Evolutionary conservation across 2,888 invertebrate genomes (phyloP).

Genomic region (Harpalus rubripes): DNA sequence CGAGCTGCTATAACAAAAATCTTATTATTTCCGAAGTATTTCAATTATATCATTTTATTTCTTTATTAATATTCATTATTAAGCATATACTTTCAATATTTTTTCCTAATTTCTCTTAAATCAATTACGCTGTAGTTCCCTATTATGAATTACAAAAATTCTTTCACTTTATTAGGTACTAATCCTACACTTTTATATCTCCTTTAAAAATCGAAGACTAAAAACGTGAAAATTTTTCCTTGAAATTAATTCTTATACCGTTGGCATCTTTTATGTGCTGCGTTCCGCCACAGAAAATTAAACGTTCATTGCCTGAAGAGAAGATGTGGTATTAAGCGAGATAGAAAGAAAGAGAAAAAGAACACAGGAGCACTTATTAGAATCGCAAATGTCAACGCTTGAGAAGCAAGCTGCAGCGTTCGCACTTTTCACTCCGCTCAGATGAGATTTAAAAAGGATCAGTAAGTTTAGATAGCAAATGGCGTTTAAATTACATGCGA

Average conservation of each 20-base stretch:
- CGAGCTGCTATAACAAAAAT: too few relatives aligned
- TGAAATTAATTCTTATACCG: slow-evolving; percentile 56
- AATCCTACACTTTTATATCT: slow-evolving; percentile 26
- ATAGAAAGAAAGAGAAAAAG: slow-evolving; percentile 11
- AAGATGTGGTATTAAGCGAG: slow-evolving; percentile 25
- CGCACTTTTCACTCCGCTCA: slow-evolving; percentile 35
- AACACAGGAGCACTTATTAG: slow-evolving; percentile 53
- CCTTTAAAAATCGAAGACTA: slow-evolving; percentile 53
- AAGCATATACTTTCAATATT: too few relatives aligned
- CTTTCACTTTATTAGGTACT: neutral
- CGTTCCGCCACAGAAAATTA: slow-evolving; percentile 58
- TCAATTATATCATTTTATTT: too few relatives aligned
- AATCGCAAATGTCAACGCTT: slow-evolving; percentile 64
- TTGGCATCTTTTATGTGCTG: slow-evolving; percentile 49
- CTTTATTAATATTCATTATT: too few relatives aligned
- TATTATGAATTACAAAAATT: neutral
- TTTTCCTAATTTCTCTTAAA: too few relatives aligned
- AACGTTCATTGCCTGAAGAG: slow-evolving; percentile 54
- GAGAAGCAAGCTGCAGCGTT: slow-evolving; percentile 41
- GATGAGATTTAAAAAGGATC: slow-evolving; percentile 52
- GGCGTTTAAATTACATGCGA: slow-evolving; percentile 45
- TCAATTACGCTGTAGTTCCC: too few relatives aligned
- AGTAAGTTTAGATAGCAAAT: slow-evolving; percentile 61
- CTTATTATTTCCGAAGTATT: too few relatives aligned
- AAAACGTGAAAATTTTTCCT: slow-evolving; percentile 31